These are phyloP conservation scores for Ahaetulla prasina DNA, from an alignment of 2,113 vertebrate species.

Conservation along the genomic window DNA sequence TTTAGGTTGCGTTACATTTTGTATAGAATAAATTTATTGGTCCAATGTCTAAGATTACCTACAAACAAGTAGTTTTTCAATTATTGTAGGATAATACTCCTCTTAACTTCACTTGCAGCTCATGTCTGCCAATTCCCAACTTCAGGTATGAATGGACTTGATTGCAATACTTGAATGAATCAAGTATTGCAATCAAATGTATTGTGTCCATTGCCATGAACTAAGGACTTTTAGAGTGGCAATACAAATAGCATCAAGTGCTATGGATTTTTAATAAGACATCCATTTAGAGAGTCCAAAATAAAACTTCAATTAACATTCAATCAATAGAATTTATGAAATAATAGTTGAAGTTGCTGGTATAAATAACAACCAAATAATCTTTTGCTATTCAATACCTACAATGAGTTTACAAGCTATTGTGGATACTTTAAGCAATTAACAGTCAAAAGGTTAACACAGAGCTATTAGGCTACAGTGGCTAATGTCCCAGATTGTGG, in stretches of 20 bases:
- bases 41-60: no score
- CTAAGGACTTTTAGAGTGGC: not conserved
- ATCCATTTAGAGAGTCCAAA: not conserved
- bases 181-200: not conserved
- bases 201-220: not conserved
- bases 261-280: not conserved
- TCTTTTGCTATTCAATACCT: not conserved
- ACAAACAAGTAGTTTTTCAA: no score
- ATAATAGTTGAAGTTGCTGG: not conserved
- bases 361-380: not conserved
- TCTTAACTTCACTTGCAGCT: no score
- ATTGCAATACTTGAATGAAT: no score
- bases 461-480: not conserved
- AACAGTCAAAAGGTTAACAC: not conserved
- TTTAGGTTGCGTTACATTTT: no score
- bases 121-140: not conserved
- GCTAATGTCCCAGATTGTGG: not conserved
- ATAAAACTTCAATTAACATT: not conserved
- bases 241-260: not conserved
- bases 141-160: not conserved
- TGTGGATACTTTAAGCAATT: not conserved
- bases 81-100: no score
- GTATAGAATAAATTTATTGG: no score
- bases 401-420: not conserved
- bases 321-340: not conserved